phyloP scores from a whole-genome alignment of 2,113 vertebrate genomes.

The Ceyx melanurus region DNA sequence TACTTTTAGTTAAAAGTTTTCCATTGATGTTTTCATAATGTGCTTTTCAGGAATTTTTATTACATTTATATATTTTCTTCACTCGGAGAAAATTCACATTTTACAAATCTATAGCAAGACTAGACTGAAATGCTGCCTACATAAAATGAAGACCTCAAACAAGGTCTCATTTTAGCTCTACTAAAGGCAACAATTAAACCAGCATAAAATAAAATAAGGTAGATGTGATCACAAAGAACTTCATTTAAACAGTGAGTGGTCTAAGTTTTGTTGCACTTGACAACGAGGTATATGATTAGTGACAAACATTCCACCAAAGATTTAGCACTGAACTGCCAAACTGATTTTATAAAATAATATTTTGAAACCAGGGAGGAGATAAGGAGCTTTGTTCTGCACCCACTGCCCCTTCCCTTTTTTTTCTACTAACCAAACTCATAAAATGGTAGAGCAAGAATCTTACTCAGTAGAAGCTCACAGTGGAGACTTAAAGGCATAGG shows the following conservation, averaged over 20 bases:
- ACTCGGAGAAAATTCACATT: neutral
- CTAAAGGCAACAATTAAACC: neutral
- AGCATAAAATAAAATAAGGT: neutral
- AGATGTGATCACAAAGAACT: neutral
- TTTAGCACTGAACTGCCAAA: slow-evolving; percentile 6
- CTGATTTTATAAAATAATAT: slow-evolving; percentile 16
- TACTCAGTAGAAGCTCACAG: neutral
- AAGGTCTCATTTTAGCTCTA: neutral
- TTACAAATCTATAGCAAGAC: neutral
- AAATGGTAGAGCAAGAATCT: neutral
- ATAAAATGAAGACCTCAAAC: neutral
- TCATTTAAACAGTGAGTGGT: slow-evolving; percentile 6
- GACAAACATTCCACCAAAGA: neutral
- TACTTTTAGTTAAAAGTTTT: neutral
- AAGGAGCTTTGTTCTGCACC: neutral
- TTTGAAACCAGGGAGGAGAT: neutral
- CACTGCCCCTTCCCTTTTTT: neutral
- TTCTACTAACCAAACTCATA: neutral
- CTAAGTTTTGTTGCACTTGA: slow-evolving; percentile 3
- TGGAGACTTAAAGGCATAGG: neutral
- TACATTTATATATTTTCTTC: neutral
- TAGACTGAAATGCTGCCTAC: neutral
- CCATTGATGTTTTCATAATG: neutral
- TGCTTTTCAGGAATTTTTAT: neutral
- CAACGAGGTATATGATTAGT: neutral